Percentiles rank a stretch among this genome's conserved stretches.
These are phyloP conservation scores for Ctenoplectra terminalis DNA, from an alignment of 1,140 invertebrate genomes.

Conservation along the genomic window DNA sequence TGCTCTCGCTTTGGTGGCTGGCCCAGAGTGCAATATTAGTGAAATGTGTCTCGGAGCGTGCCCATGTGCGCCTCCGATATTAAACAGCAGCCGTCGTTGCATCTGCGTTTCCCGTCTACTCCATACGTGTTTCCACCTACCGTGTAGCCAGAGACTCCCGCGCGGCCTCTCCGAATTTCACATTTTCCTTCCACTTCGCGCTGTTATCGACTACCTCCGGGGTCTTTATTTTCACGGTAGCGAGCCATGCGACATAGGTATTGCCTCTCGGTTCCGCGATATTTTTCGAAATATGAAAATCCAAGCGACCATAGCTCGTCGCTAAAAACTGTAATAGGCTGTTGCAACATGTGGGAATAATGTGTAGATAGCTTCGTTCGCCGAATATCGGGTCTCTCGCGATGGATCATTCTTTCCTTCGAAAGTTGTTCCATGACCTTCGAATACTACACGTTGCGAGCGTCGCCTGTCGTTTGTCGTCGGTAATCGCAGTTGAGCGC, in stretches of 20 bases:
- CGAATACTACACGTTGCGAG: too few species aligned
- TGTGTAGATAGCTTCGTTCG: conserved; percentile 54
- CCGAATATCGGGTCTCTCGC: too few species aligned
- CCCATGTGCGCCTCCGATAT: conserved; percentile 80
- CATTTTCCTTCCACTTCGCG: not conserved
- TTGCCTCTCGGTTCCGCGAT: conserved; percentile 51
- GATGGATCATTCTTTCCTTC: not conserved
- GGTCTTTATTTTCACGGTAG: not conserved
- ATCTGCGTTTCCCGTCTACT: conserved; percentile 73
- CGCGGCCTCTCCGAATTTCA: conserved; percentile 11
- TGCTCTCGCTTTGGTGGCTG: conserved; percentile 47
- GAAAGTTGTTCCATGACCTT: not conserved
- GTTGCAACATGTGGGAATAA: conserved; percentile 74
- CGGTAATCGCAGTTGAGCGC: too few species aligned
- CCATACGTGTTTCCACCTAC: conserved; percentile 56
- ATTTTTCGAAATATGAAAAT: conserved; percentile 78
- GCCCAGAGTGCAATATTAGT: conserved; percentile 75
- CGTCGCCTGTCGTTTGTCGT: not conserved
- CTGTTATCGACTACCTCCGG: conserved; percentile 6
- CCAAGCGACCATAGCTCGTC: conserved; percentile 68
- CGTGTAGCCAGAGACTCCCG: conserved; percentile 19
- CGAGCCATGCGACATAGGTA: not conserved
- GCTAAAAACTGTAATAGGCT: conserved; percentile 31
- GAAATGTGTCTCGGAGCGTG: conserved; percentile 78
- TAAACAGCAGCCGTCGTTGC: conserved; percentile 80